These are phyloP conservation scores for Pelobates cultripes DNA, from an alignment of 2,797 vertebrate genomes.

Conservation along the genomic window DNA sequence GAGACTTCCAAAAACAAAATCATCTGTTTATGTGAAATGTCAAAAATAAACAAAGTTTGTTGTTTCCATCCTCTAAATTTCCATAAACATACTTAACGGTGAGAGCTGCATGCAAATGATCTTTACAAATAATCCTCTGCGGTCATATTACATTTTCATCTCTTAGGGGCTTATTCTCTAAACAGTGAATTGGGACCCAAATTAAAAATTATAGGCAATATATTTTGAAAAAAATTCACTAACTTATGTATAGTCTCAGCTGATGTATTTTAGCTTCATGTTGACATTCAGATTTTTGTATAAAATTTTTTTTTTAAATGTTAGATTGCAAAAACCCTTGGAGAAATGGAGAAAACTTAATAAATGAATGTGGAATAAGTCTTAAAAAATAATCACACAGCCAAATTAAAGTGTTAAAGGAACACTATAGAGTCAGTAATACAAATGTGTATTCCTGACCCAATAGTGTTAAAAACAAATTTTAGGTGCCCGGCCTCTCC, in stretches of 20 bases:
- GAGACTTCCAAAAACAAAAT: slow-evolving; percentile 12
- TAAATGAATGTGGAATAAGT: background rate
- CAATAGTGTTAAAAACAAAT: too few relatives aligned
- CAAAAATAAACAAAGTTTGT: slow-evolving; percentile 41
- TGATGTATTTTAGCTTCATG: too few relatives aligned
- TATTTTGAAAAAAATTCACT: too few relatives aligned
- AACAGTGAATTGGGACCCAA: too few relatives aligned
- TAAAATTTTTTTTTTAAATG: too few relatives aligned
- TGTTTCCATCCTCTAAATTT: slow-evolving; percentile 7
- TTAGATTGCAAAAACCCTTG: background rate
- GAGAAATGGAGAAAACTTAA: slow-evolving; percentile 8
- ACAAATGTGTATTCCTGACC: too few relatives aligned
- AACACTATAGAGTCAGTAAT: too few relatives aligned
- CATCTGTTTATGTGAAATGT: slow-evolving; percentile 11
- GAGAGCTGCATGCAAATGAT: slow-evolving; percentile 19
- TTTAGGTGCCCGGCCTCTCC: too few relatives aligned
- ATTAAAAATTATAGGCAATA: too few relatives aligned
- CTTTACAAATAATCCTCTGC: slow-evolving; percentile 10
- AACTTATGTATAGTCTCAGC: too few relatives aligned
- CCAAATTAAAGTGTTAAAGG: too few relatives aligned
- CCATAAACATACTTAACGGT: slow-evolving; percentile 36
- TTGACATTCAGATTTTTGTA: too few relatives aligned
- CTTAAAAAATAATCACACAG: background rate
- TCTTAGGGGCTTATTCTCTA: background rate
- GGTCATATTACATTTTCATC: slow-evolving; percentile 16